Percentiles rank a stretch among this genome's conserved stretches.
These are phyloP conservation scores for Momotus momota DNA, from an alignment of 2,797 vertebrate genomes.

Conservation along the genomic window DNA sequence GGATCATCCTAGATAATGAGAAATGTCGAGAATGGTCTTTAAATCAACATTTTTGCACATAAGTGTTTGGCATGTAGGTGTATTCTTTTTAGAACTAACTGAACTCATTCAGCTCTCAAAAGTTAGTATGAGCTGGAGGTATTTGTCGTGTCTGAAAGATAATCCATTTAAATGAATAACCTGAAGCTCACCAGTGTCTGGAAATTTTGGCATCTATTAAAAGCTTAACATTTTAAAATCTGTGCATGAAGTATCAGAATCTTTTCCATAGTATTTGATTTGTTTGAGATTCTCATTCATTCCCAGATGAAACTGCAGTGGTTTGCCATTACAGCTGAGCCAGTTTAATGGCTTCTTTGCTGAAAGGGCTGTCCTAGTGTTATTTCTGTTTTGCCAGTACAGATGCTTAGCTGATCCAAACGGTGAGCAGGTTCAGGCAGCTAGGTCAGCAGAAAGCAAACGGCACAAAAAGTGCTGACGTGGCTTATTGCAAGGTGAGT, in stretches of 20 bases:
- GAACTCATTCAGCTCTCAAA: background rate
- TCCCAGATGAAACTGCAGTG: background rate
- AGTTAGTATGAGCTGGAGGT: background rate
- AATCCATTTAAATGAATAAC: background rate
- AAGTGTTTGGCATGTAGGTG: background rate
- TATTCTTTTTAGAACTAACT: background rate
- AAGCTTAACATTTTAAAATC: background rate
- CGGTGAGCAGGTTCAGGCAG: background rate
- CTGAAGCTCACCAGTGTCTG: background rate
- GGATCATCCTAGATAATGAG: background rate
- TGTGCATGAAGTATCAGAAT: background rate
- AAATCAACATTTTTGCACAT: background rate
- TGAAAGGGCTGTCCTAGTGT: background rate
- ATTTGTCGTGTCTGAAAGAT: background rate
- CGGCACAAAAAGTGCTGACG: background rate
- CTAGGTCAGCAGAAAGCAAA: constrained; percentile 2
- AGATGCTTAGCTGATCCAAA: background rate
- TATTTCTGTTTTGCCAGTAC: background rate
- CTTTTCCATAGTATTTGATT: background rate
- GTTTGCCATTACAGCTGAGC: background rate
- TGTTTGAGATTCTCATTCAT: background rate
- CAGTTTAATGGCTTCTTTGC: background rate
- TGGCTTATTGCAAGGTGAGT: background rate
- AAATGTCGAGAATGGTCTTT: background rate
- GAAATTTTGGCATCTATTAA: background rate